Percentiles rank a stretch among this genome's conserved stretches.
These are phyloP conservation scores for Chironomus striatipennis DNA, from an alignment of 1,140 invertebrate species.

Conservation along the genomic window DNA sequence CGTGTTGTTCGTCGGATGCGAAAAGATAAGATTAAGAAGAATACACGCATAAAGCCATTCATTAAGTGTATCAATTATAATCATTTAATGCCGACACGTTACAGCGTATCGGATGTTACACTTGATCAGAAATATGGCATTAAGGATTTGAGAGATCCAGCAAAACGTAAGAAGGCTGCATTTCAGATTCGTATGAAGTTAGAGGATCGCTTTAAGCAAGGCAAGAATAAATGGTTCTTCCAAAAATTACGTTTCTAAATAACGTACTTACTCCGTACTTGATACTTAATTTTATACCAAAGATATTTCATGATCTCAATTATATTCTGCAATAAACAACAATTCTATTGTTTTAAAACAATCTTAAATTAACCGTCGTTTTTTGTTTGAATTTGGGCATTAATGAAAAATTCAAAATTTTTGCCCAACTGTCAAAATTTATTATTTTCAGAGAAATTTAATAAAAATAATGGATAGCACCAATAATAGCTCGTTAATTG, in stretches of 20 bases:
- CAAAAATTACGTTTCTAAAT: slow-evolving; percentile 95
- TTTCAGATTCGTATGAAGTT: slow-evolving; percentile 92
- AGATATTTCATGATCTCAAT: neutral
- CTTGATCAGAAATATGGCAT: slow-evolving; percentile 52
- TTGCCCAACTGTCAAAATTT: too few species aligned
- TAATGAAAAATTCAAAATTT: too few species aligned
- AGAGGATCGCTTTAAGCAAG: slow-evolving; percentile 93
- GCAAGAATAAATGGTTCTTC: slow-evolving; percentile 99
- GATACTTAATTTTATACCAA: neutral
- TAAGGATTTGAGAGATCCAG: slow-evolving; percentile 93
- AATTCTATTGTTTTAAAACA: neutral
- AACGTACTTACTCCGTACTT: neutral
- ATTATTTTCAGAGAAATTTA: too few species aligned
- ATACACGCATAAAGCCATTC: slow-evolving; percentile 97
- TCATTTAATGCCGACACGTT: slow-evolving; percentile 97
- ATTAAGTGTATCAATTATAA: slow-evolving; percentile 96
- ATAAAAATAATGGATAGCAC: too few species aligned
- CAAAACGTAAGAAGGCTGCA: slow-evolving; percentile 88
- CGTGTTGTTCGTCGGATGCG: slow-evolving; percentile 95
- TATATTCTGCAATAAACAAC: neutral
- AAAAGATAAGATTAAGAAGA: slow-evolving; percentile 91
- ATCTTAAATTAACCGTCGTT: neutral
- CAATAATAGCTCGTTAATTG: neutral
- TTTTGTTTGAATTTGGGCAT: neutral
- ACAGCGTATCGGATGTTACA: slow-evolving; percentile 73